phyloP scores from a whole-genome alignment of 1,140 invertebrate species.

The Drosophila bipectinata region DNA sequence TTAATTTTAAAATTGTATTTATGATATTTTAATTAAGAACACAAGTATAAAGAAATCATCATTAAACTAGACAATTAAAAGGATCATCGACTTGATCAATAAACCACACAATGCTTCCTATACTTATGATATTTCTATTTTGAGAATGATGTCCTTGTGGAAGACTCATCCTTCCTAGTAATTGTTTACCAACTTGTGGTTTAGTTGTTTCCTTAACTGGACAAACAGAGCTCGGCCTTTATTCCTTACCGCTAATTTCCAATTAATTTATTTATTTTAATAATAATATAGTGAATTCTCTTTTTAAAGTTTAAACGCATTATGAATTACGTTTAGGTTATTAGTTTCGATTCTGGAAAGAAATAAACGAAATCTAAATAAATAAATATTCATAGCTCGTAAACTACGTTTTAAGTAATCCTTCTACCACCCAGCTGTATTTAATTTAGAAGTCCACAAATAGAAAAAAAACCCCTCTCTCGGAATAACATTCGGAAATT shows the following conservation, averaged over 20 bases:
- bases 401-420: constrained; percentile 59
- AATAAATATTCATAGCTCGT: constrained; percentile 22
- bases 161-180: constrained; percentile 6
- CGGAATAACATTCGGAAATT: constrained; percentile 30
- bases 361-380: constrained; percentile 6
- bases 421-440: constrained; percentile 51
- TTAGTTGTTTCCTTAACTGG: constrained; percentile 24
- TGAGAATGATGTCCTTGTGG: constrained; percentile 7
- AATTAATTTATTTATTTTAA: constrained; percentile 34
- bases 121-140: constrained; percentile 28
- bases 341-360: constrained; percentile 18
- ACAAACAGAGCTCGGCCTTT: constrained; percentile 45
- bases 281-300: constrained; percentile 37
- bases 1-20: constrained; percentile 3
- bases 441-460: constrained; percentile 37
- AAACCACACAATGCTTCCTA: constrained; percentile 51
- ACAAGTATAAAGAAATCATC: constrained; percentile 7
- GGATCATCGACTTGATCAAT: constrained; percentile 30
- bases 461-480: constrained; percentile 27
- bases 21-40: background rate
- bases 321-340: constrained; percentile 36
- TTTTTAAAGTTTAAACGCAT: constrained; percentile 35
- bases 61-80: constrained; percentile 32
- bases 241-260: constrained; percentile 36
- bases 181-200: constrained; percentile 1